These are phyloP conservation scores for Holacanthus passer DNA, from an alignment of 2,113 vertebrate species.

Conservation along the genomic window DNA sequence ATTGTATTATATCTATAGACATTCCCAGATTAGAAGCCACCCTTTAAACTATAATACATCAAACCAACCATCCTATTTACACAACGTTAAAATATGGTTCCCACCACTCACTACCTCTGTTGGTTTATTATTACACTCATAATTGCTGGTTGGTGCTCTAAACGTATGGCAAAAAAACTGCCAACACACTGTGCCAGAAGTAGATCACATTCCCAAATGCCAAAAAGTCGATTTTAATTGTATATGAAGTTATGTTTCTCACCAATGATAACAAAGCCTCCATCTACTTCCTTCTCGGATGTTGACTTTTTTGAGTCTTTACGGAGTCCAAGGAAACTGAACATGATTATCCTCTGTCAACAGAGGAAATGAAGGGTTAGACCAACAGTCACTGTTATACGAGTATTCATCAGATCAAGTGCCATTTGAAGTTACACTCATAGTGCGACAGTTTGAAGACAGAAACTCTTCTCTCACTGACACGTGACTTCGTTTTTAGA, in stretches of 20 bases:
- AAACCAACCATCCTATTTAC: not conserved
- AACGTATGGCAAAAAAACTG: not conserved
- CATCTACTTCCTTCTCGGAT: constrained; percentile 90
- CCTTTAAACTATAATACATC: not conserved
- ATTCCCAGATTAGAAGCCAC: not conserved
- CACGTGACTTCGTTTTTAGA: not conserved
- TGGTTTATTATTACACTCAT: too few relatives aligned
- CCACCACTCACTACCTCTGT: too few relatives aligned
- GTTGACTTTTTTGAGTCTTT: constrained; percentile 90
- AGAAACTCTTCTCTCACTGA: not conserved
- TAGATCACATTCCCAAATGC: not conserved
- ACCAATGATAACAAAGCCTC: constrained; percentile 95
- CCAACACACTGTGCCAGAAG: not conserved
- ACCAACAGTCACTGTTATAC: not conserved
- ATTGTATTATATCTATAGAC: not conserved
- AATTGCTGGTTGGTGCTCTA: not conserved
- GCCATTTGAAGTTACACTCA: not conserved
- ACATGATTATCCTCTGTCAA: constrained; percentile 82
- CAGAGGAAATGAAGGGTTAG: not conserved
- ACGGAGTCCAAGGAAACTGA: constrained; percentile 89
- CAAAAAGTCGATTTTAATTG: not conserved
- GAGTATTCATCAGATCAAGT: too few relatives aligned
- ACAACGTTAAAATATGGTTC: not conserved
- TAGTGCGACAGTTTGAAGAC: not conserved
- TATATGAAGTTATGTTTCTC: constrained; percentile 63